Percentiles rank a stretch among this genome's conserved stretches.
phyloP scores from a whole-genome alignment of 2,797 vertebrate genomes.

The Lateolabrax maculatus region DNA sequence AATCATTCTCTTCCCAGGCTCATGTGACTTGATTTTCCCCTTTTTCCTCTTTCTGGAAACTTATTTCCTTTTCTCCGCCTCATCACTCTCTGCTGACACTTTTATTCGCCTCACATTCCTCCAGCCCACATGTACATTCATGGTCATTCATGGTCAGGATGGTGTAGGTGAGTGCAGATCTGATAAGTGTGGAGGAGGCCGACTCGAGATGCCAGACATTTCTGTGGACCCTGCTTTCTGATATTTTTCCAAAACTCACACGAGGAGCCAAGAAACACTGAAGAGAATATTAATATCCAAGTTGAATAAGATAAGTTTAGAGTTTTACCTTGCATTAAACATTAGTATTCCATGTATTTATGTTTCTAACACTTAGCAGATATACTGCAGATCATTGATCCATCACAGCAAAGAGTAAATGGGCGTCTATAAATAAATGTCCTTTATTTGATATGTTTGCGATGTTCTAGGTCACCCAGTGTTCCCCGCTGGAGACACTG shows the following conservation, averaged over 20 bases:
- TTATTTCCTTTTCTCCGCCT: conserved; percentile 11
- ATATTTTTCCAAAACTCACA: neutral
- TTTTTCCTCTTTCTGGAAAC: conserved; percentile 4
- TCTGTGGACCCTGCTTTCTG: conserved; percentile 17
- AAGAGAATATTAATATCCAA: neutral
- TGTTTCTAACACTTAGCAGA: neutral
- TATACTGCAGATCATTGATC: too few relatives aligned
- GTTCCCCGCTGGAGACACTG: neutral
- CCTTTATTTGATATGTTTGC: neutral
- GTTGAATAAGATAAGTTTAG: neutral
- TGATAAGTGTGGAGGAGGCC: conserved; percentile 49
- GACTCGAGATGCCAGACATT: conserved; percentile 52
- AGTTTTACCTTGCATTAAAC: neutral
- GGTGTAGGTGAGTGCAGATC: conserved; percentile 52
- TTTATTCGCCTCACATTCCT: conserved; percentile 56
- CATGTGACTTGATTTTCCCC: conserved; percentile 13
- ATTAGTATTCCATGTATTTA: neutral
- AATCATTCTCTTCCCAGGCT: neutral
- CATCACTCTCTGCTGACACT: conserved; percentile 37
- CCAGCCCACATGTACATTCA: conserved; percentile 40
- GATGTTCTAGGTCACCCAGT: neutral
- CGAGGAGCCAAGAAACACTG: neutral
- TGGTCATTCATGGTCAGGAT: conserved; percentile 23
- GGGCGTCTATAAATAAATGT: neutral
- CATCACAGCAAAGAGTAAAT: neutral